These are phyloP conservation scores for Ditula angustiorana DNA, from an alignment of 2,888 invertebrate species.

Conservation along the genomic window DNA sequence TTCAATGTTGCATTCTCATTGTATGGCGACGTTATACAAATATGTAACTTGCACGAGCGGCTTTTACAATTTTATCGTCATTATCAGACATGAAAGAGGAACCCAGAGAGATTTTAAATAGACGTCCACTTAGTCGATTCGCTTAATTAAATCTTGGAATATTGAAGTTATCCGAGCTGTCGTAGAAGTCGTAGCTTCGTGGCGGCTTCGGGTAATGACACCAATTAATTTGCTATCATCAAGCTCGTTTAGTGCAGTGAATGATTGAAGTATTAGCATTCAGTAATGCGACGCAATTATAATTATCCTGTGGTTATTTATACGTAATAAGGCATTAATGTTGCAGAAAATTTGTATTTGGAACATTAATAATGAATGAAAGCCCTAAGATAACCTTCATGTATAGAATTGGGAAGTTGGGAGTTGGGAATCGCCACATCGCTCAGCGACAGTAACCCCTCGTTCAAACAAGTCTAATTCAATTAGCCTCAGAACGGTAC, in stretches of 20 bases:
- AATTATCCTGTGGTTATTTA: not conserved
- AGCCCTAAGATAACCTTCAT: not conserved
- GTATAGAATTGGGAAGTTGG: not conserved
- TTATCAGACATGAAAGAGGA: too few species aligned
- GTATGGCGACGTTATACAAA: too few species aligned
- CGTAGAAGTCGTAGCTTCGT: slow-evolving; percentile 5
- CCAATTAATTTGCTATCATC: slow-evolving; percentile 13
- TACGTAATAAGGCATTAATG: too few species aligned
- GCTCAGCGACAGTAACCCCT: slow-evolving; percentile 4
- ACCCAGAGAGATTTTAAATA: too few species aligned
- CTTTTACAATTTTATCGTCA: too few species aligned
- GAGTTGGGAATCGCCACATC: not conserved
- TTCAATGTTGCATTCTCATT: too few species aligned
- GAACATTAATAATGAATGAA: too few species aligned
- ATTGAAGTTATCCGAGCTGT: slow-evolving; percentile 7
- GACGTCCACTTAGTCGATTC: not conserved
- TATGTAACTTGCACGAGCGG: too few species aligned
- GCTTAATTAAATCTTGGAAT: slow-evolving; percentile 13
- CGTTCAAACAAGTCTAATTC: slow-evolving; percentile 12
- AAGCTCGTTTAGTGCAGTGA: slow-evolving; percentile 1
- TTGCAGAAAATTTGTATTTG: too few species aligned
- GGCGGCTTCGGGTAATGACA: slow-evolving; percentile 11
- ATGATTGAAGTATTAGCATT: not conserved
- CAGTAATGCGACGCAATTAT: not conserved
- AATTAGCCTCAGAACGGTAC: slow-evolving; percentile 14